phyloP scores from a whole-genome alignment of 2,113 vertebrate species.

The Cercopithecus mona region DNA sequence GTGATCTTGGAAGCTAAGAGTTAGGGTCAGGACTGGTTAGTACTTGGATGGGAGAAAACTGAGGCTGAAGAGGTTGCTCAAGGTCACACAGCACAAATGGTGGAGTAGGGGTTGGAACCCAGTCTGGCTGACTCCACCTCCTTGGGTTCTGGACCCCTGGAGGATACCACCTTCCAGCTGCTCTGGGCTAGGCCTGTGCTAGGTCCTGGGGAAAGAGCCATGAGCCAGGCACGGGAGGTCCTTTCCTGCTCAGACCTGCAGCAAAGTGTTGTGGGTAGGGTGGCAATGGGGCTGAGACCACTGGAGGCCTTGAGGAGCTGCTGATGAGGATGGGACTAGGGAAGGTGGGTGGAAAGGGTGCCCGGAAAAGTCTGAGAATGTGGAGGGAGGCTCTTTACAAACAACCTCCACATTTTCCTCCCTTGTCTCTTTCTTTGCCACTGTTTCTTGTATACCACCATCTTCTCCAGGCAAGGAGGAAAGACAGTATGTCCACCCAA shows the following conservation, averaged over 20 bases:
- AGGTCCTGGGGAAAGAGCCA: not conserved
- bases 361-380: not conserved
- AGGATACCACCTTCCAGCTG: not conserved
- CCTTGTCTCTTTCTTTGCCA: not conserved
- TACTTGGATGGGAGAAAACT: not conserved
- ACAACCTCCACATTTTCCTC: not conserved
- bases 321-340: not conserved
- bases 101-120: not conserved
- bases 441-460: not conserved
- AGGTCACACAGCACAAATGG: not conserved
- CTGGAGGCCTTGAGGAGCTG: not conserved
- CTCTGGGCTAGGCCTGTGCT: not conserved
- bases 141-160: not conserved
- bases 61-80: not conserved
- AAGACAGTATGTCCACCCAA: not conserved
- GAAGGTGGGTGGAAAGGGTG: not conserved
- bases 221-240: not conserved
- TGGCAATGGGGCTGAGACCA: not conserved
- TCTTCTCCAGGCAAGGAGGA: not conserved
- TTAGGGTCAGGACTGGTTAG: not conserved
- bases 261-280: rapidly evolving
- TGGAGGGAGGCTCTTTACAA: not conserved
- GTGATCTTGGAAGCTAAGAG: not conserved
- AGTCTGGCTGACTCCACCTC: not conserved
- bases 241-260: not conserved